These are phyloP conservation scores for Cichladusa arquata DNA, from an alignment of 2,113 vertebrate species.

Conservation along the genomic window DNA sequence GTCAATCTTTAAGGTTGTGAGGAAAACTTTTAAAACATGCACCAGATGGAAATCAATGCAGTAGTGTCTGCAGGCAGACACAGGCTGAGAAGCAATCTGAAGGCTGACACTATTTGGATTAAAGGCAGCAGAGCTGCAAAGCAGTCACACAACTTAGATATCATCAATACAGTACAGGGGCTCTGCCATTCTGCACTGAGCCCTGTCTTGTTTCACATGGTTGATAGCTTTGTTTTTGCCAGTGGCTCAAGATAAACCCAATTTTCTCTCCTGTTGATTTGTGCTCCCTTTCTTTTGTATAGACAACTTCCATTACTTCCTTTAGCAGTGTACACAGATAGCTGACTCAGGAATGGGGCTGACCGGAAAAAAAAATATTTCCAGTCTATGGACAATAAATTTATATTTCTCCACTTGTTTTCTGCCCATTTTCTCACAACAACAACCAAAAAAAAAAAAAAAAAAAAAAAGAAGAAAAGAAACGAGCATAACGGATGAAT, in stretches of 20 bases:
- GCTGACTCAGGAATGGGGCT: background rate
- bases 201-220: background rate
- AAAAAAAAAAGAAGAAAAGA: background rate
- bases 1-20: background rate
- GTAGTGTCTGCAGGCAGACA: slow-evolving; percentile 17
- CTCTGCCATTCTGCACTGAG: background rate
- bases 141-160: background rate
- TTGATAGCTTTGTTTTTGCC: background rate
- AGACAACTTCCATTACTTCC: slow-evolving; percentile 32
- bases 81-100: background rate
- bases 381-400: background rate
- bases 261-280: slow-evolving; percentile 39
- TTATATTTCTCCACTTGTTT: background rate
- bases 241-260: background rate
- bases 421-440: background rate
- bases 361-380: background rate
- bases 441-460: background rate
- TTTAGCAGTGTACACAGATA: background rate
- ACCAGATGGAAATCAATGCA: slow-evolving; percentile 40
- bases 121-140: background rate
- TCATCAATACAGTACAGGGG: background rate
- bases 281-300: background rate
- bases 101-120: background rate
- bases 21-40: background rate
- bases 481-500: background rate